Conservation (phyloP, 2,113 vertebrate species). For the Dascyllus trimaculatus region DNA sequence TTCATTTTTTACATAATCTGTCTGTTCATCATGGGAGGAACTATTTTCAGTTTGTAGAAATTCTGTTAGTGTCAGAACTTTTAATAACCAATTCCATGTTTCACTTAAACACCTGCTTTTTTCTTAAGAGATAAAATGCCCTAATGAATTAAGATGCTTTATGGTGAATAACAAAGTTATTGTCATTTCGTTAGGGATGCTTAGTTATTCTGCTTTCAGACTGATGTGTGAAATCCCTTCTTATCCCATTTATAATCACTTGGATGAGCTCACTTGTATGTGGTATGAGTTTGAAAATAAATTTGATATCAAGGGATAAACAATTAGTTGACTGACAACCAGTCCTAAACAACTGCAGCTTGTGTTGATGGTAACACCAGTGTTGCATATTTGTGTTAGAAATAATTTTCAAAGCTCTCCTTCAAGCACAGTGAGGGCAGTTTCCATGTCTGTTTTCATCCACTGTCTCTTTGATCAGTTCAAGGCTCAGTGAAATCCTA, state of each 20-base stretch:
- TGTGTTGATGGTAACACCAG: neutral
- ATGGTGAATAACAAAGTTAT: neutral
- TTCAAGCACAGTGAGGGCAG: constrained; percentile 10
- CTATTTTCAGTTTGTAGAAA: no score
- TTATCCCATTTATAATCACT: constrained; percentile 32
- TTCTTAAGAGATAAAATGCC: constrained; percentile 6
- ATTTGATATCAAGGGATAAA: constrained; percentile 2
- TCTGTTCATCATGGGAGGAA: no score
- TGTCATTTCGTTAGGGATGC: neutral
- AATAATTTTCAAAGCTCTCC: constrained; percentile 38
- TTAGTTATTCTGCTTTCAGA: no score
- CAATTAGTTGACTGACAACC: constrained; percentile 1
- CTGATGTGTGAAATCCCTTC: neutral
- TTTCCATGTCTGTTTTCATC: constrained; percentile 50
- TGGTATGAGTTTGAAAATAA: neutral
- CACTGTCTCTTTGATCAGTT: constrained; percentile 60
- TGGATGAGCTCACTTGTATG: neutral
- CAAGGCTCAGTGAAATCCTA: constrained; percentile 47
- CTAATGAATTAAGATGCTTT: constrained; percentile 3
- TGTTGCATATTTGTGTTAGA: constrained; percentile 31
- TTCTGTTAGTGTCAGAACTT: neutral
- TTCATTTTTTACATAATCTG: no score
- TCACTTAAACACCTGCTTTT: neutral
- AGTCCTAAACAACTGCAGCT: constrained; percentile 9
- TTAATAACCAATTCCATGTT: constrained; percentile 2